Conservation (phyloP, 2,113 vertebrate genomes). For the Rhagologus leucostigma region DNA sequence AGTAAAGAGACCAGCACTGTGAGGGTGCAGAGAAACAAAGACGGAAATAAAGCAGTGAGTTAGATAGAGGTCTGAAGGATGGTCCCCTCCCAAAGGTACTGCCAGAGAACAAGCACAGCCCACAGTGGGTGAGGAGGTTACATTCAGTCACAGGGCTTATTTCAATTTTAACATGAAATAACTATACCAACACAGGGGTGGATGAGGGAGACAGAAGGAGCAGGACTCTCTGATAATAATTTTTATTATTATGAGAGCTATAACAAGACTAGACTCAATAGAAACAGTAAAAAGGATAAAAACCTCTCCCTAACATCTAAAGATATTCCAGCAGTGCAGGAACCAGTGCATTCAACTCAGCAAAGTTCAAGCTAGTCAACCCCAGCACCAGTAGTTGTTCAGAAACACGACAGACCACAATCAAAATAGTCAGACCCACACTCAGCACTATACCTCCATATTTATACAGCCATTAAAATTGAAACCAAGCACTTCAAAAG, state of each 20-base stretch:
- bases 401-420: not conserved
- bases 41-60: rapidly evolving
- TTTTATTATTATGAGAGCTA: not conserved
- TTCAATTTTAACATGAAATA: not conserved
- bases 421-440: not conserved
- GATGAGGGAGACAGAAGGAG: not conserved
- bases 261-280: not conserved
- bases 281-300: not conserved
- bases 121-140: not conserved
- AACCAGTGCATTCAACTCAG: not conserved
- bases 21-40: not conserved
- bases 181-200: rapidly evolving
- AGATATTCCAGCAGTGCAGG: not conserved
- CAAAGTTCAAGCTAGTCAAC: not conserved
- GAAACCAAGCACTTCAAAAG: not conserved
- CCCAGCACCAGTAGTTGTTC: not conserved
- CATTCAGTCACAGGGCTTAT: not conserved
- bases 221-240: not conserved
- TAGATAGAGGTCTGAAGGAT: not conserved
- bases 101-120: not conserved
- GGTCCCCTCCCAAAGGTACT: not conserved
- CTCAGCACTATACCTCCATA: not conserved
- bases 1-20: not conserved
- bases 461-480: not conserved
- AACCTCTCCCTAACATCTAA: not conserved